Evolutionary conservation across 2,888 invertebrate species (phyloP).

Genomic region (Dendrolimus houi): DNA sequence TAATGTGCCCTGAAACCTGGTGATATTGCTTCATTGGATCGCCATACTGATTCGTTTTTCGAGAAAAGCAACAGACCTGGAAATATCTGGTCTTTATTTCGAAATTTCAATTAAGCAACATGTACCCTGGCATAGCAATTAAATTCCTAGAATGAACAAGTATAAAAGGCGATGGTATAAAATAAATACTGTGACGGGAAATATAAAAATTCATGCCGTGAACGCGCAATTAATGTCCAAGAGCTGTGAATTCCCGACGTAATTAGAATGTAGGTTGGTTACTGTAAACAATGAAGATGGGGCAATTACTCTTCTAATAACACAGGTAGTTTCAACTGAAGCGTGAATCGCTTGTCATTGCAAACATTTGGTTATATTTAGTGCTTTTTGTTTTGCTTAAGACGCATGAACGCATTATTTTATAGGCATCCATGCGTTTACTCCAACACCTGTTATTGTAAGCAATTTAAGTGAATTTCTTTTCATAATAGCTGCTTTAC

Average conservation of each 20-base stretch:
- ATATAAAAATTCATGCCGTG: slow-evolving; percentile 18
- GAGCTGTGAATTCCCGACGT: slow-evolving; percentile 25
- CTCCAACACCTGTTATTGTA: slow-evolving; percentile 40
- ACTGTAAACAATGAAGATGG: slow-evolving; percentile 29
- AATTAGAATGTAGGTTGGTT: slow-evolving; percentile 38
- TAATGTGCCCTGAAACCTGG: no score
- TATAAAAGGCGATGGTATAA: background rate
- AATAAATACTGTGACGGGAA: background rate
- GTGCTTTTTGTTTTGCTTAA: slow-evolving; percentile 65
- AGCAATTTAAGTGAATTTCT: slow-evolving; percentile 33
- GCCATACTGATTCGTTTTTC: no score
- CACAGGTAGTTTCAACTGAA: slow-evolving; percentile 40
- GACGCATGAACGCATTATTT: slow-evolving; percentile 57
- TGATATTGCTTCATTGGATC: no score
- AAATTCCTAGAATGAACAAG: background rate
- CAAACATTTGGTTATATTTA: slow-evolving; percentile 33
- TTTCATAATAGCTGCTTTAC: slow-evolving; percentile 12
- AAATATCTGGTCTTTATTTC: no score
- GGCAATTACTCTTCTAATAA: slow-evolving; percentile 46
- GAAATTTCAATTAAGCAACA: no score
- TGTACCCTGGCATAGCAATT: background rate
- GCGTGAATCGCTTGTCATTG: slow-evolving; percentile 44
- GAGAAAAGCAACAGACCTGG: no score
- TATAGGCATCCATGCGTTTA: slow-evolving; percentile 48
- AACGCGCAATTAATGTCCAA: slow-evolving; percentile 23